These are phyloP conservation scores for Charaxes varanes DNA, from an alignment of 1,140 invertebrate species.

Conservation along the genomic window DNA sequence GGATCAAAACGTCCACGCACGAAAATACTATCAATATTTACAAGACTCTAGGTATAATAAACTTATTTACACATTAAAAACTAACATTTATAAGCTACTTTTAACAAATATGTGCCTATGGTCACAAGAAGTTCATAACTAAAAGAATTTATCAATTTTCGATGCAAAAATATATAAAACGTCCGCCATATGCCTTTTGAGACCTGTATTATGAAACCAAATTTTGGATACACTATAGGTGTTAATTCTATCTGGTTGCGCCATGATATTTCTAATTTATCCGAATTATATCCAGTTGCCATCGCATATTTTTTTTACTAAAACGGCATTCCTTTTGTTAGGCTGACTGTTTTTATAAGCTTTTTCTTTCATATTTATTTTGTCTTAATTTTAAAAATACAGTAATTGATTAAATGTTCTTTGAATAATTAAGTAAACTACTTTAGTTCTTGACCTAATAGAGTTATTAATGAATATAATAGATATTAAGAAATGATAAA, in stretches of 20 bases:
- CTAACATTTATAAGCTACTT: constrained; percentile 70
- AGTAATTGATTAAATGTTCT: no score
- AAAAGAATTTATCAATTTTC: constrained; percentile 74
- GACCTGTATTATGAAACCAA: constrained; percentile 51
- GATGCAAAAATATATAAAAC: constrained; percentile 75
- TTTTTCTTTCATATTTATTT: not conserved
- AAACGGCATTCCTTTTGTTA: constrained; percentile 17
- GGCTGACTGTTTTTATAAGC: constrained; percentile 3
- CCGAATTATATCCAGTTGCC: constrained; percentile 59
- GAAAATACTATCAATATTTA: constrained; percentile 72
- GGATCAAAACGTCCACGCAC: constrained; percentile 73
- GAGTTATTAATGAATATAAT: no score
- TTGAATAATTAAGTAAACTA: no score
- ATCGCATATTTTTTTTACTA: constrained; percentile 47
- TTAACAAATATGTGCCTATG: constrained; percentile 70
- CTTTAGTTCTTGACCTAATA: no score
- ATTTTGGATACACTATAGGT: constrained; percentile 24
- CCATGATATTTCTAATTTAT: constrained; percentile 28
- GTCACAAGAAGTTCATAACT: constrained; percentile 74
- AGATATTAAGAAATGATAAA: no score
- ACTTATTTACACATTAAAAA: constrained; percentile 74
- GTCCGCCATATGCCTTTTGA: constrained; percentile 75
- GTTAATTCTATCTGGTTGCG: constrained; percentile 7
- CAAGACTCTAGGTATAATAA: constrained; percentile 66
- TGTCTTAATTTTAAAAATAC: not conserved